Evolutionary conservation across 2,113 vertebrate genomes (phyloP).

Genomic region (Myiopsitta monachus): DNA sequence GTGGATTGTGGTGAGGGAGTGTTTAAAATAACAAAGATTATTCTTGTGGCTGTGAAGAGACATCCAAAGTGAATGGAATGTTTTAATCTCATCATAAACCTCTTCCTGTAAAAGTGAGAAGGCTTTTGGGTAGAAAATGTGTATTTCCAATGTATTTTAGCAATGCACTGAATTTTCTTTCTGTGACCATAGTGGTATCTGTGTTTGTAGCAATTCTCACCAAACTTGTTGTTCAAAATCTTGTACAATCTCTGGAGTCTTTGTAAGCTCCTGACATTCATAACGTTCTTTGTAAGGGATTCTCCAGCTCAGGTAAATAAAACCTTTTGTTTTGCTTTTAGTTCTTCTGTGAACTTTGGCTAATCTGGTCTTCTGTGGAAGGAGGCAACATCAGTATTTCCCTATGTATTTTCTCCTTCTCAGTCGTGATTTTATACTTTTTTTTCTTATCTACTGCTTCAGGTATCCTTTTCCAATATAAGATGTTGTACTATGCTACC

Average conservation of each 20-base stretch:
- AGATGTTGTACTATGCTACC: background rate
- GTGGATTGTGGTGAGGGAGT: background rate
- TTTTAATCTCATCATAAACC: background rate
- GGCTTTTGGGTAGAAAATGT: background rate
- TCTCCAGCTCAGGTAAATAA: background rate
- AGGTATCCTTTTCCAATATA: background rate
- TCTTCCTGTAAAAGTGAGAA: background rate
- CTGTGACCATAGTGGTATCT: background rate
- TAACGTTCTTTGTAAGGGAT: background rate
- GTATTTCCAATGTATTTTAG: background rate
- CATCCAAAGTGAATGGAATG: background rate
- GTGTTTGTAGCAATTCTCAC: background rate
- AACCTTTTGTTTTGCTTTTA: accelerated
- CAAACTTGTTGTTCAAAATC: background rate
- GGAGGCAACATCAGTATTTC: background rate
- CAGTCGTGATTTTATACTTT: background rate
- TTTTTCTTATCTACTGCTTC: background rate
- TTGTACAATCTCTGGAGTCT: background rate
- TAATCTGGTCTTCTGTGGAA: background rate
- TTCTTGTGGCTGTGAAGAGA: background rate
- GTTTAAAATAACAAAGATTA: background rate
- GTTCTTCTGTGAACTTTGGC: background rate
- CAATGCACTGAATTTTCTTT: background rate
- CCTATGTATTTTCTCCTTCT: background rate
- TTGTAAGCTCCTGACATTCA: background rate